These are phyloP conservation scores for Thecophora atra DNA, from an alignment of 2,888 invertebrate species.

Conservation along the genomic window DNA sequence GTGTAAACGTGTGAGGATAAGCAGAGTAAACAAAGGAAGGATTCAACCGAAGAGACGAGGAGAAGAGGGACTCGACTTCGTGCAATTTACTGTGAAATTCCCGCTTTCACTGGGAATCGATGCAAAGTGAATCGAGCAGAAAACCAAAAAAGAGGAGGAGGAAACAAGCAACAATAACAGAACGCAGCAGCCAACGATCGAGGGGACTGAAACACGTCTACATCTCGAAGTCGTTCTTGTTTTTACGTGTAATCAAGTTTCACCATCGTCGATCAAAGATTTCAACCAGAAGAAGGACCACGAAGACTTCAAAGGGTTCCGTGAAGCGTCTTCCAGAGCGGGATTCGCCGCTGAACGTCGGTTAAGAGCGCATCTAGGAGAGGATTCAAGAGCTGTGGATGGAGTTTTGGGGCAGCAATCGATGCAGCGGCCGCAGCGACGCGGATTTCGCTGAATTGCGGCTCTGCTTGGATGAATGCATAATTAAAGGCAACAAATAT, in stretches of 20 bases:
- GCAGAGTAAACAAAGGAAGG: not conserved
- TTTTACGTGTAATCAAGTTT: too few species aligned
- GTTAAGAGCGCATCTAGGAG: too few species aligned
- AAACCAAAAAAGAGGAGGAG: too few species aligned
- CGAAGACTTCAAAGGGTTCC: too few species aligned
- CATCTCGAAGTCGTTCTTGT: too few species aligned
- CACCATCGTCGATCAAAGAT: too few species aligned
- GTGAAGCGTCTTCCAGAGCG: too few species aligned
- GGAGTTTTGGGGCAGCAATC: too few species aligned
- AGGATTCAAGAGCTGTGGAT: conserved; percentile 5
- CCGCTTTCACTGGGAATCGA: not conserved
- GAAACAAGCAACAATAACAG: not conserved
- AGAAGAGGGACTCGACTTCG: not conserved
- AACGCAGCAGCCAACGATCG: too few species aligned
- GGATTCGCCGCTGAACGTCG: too few species aligned
- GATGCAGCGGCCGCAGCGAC: not conserved
- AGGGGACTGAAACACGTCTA: too few species aligned
- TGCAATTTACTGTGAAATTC: conserved; percentile 10
- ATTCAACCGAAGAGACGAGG: not conserved
- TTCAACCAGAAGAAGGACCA: too few species aligned
- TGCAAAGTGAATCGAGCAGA: conserved; percentile 26
- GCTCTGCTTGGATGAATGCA: conserved; percentile 11
- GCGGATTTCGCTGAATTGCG: not conserved
- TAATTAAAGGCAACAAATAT: conserved; percentile 6
- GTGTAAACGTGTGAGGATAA: not conserved